A percentile compares a stretch with the other conserved stretches of the same genome.
phyloP scores from a whole-genome alignment of 2,888 invertebrate genomes.

The Agrilus biguttatus region DNA sequence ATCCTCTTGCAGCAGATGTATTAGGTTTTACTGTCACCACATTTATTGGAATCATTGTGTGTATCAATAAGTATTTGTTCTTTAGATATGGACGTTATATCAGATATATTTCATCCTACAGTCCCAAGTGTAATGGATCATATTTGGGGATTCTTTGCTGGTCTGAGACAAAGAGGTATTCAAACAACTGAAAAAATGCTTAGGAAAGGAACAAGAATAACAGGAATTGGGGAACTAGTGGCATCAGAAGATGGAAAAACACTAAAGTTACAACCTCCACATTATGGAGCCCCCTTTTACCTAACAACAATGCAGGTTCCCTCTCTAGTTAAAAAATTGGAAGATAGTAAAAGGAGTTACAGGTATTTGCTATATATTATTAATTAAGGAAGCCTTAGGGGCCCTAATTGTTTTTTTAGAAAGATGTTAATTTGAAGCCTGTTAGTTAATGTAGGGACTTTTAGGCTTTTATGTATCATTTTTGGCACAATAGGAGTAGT shows the following conservation, averaged over 20 bases:
- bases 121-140: constrained; percentile 63
- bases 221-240: constrained; percentile 65
- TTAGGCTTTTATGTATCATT: constrained; percentile 36
- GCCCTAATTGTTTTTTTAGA: background rate
- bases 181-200: constrained; percentile 82
- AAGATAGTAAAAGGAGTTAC: constrained; percentile 53
- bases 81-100: constrained; percentile 63
- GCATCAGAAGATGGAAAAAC: constrained; percentile 42
- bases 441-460: constrained; percentile 5
- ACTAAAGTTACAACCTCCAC: constrained; percentile 59
- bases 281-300: constrained; percentile 55
- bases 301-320: constrained; percentile 66
- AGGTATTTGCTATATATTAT: constrained; percentile 32
- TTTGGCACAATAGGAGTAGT: constrained; percentile 41
- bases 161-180: constrained; percentile 67
- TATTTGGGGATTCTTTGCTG: constrained; percentile 74
- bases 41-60: background rate
- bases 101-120: constrained; percentile 69
- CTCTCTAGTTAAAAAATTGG: constrained; percentile 57
- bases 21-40: constrained; percentile 30
- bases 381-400: too few species aligned
- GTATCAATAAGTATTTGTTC: background rate
- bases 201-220: constrained; percentile 64
- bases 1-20: constrained; percentile 59
- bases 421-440: constrained; percentile 2